These are phyloP conservation scores for Parnassius orleans DNA, from an alignment of 2,888 invertebrate genomes.

Conservation along the genomic window DNA sequence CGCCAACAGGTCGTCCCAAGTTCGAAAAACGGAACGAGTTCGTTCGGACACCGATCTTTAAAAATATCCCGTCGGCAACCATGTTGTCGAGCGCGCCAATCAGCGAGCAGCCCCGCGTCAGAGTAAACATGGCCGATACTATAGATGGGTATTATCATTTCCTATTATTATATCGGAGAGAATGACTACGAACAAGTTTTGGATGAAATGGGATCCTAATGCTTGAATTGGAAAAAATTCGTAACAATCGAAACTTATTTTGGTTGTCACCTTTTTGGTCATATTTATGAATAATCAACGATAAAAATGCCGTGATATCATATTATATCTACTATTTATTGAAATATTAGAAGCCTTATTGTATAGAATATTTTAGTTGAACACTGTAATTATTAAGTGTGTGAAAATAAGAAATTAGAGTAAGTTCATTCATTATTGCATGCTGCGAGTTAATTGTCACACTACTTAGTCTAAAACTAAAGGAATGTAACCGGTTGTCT, in stretches of 20 bases:
- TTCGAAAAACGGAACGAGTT: conserved; percentile 37
- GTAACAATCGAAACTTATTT: background rate
- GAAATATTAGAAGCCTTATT: too few relatives aligned
- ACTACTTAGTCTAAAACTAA: background rate
- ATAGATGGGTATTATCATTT: conserved; percentile 56
- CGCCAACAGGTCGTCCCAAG: conserved; percentile 30
- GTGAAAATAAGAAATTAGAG: too few relatives aligned
- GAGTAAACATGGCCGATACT: conserved; percentile 64
- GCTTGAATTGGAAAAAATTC: background rate
- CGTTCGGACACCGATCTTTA: conserved; percentile 39
- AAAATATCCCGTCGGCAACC: conserved; percentile 55
- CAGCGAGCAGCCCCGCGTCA: conserved; percentile 46
- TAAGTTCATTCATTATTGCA: too few relatives aligned
- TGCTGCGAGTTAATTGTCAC: too few relatives aligned
- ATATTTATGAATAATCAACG: too few relatives aligned
- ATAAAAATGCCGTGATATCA: too few relatives aligned
- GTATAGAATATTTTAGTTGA: too few relatives aligned
- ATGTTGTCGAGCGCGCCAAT: conserved; percentile 68
- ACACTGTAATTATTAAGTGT: too few relatives aligned
- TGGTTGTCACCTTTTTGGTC: background rate
- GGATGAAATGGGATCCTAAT: conserved; percentile 29
- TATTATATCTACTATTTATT: too few relatives aligned
- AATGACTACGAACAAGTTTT: conserved; percentile 40
- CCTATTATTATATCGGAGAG: conserved; percentile 53
- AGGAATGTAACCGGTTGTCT: conserved; percentile 1